Base-by-base conservation (phyloP, 2,888 invertebrate genomes). In the Limenitis arthemis region DNA sequence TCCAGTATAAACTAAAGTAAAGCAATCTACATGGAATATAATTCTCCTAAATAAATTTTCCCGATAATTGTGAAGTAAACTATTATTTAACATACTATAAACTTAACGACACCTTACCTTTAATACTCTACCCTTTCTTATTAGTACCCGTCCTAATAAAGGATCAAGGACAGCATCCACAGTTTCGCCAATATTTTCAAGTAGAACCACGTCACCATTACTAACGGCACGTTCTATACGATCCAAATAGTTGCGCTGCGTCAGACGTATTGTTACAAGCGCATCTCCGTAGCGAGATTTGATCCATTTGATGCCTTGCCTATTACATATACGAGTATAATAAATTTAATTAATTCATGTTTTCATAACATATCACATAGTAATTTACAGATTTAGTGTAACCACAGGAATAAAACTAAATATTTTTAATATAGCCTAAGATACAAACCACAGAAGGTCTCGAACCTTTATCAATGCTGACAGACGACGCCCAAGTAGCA, bases 231-330 rank as follows among this genome's bases (percentile, higher is more conserved):
- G 85, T 73, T 94, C 97, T 55, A 98, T 93, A 9, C 88, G 88
- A 65, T 96, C 96, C 63, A 98, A 76, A 75, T 96, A 97, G 65
- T 91, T 93, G 58, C 91, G 91, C 70, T 93, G 93, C 0, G 93
- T 93, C 34, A 96, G 84, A 33, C 96, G 89, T 8, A 96, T 86
- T 5, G 94, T 90, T 47, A 91, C 89, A 41, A 98, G 77, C 1
- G 87, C 74, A 0, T 90, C 89, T 0, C 93, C 93, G 74, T 93
- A 97, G 67, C 89, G 92, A n/a, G 89, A 92, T 79, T 96, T 97
- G 56, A 98, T 96, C 98, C 98, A 98, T 77, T 97, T 97, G 48
- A 97, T 89, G 12, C 95, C 96, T 88, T 96, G 96, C 44, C 89
- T 89, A 20, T 20, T 6, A 47, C n/a, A n/a, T n/a, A n/a, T n/a